phyloP scores from a whole-genome alignment of 2,888 invertebrate species.

The Maniola hyperantus region DNA sequence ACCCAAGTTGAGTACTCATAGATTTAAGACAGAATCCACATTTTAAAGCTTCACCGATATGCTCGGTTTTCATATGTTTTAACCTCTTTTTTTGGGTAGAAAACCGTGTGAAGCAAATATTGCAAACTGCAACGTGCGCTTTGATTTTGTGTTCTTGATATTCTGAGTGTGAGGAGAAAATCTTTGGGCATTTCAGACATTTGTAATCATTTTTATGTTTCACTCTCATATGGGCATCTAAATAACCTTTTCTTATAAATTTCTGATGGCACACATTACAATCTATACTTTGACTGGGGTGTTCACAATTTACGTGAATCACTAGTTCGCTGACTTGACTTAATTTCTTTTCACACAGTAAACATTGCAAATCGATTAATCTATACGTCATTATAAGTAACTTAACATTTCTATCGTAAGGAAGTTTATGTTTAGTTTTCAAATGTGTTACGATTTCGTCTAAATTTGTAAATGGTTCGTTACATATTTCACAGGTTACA shows the following conservation, averaged over 20 bases:
- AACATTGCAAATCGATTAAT: conserved; percentile 61
- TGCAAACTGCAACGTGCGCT: conserved; percentile 61
- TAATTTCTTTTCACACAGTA: conserved; percentile 55
- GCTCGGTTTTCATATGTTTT: conserved; percentile 62
- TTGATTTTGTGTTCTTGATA: conserved; percentile 57
- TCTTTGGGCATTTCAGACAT: conserved; percentile 56
- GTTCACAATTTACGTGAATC: conserved; percentile 58
- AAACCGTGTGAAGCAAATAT: conserved; percentile 62
- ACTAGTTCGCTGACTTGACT: conserved; percentile 56
- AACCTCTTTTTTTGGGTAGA: conserved; percentile 54
- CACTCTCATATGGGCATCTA: conserved; percentile 55
- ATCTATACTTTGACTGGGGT: conserved; percentile 52
- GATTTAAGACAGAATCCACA: conserved; percentile 62
- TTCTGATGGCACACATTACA: conserved; percentile 57
- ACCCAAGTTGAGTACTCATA: conserved; percentile 58
- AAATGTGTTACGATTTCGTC: conserved; percentile 56
- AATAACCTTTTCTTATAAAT: conserved; percentile 61
- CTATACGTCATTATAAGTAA: conserved; percentile 54
- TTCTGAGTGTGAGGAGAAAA: conserved; percentile 49
- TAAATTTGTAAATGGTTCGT: conserved; percentile 45
- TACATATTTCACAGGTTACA: conserved; percentile 59
- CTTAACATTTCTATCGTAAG: conserved; percentile 53
- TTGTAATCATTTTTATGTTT: conserved; percentile 56
- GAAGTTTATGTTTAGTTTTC: conserved; percentile 53
- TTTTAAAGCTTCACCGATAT: conserved; percentile 49